Evolutionary conservation across 2,113 vertebrate species (phyloP).

Genomic region (Neodontobutis hainanensis): DNA sequence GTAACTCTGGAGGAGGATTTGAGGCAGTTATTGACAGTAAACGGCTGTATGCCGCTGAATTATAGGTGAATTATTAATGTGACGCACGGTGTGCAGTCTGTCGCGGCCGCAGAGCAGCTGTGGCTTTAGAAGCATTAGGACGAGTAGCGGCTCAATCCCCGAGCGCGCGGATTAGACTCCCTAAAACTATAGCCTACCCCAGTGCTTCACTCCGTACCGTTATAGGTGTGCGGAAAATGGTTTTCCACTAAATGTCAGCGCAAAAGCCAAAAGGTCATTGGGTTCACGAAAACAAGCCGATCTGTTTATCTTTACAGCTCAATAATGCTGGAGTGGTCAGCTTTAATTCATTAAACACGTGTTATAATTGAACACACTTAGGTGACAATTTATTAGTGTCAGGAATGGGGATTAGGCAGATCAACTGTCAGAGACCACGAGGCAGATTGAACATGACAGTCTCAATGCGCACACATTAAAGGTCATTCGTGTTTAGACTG

Average conservation of each 20-base stretch:
- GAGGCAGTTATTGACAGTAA: constrained; percentile 52
- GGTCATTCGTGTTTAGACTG: background rate
- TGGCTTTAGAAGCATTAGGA: constrained; percentile 75
- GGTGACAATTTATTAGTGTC: background rate
- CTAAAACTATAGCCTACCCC: background rate
- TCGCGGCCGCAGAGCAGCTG: constrained; percentile 75
- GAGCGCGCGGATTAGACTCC: constrained; percentile 71
- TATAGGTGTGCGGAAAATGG: background rate
- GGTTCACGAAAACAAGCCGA: constrained; percentile 6
- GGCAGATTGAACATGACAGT: constrained; percentile 24
- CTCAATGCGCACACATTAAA: background rate
- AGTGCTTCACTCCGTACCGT: background rate
- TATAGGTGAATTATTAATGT: constrained; percentile 80
- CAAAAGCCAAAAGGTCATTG: background rate
- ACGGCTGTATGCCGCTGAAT: constrained; percentile 45
- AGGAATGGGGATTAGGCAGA: background rate
- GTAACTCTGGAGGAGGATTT: constrained; percentile 25
- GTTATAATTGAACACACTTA: background rate
- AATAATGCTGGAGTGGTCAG: no score
- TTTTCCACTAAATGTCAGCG: constrained; percentile 14
- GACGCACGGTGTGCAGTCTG: constrained; percentile 74
- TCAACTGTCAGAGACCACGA: constrained; percentile 12
- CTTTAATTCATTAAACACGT: background rate
- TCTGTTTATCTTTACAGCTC: no score
- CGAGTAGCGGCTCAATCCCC: constrained; percentile 72